Base-by-base conservation (phyloP, 2,797 vertebrate genomes). In the Decapterus maruadsi region DNA sequence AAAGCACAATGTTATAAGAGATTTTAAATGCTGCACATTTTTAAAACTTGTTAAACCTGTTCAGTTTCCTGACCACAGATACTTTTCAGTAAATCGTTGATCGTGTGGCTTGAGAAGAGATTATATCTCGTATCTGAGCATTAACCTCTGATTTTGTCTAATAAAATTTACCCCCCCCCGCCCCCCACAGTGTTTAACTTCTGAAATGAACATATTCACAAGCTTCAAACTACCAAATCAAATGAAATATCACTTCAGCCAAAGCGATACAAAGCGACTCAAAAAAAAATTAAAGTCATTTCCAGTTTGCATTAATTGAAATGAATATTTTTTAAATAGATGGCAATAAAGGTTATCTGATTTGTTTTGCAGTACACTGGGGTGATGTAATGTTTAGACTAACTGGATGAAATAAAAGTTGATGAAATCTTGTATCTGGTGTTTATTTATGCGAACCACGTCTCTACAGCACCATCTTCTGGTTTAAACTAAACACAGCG, bases 351-450 rank as follows among this genome's bases (percentile, higher is more conserved):
- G 63, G n/a, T 71, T 86, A 77, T 77, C 81, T 83, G 81, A 83
- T 82, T 82, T 86, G 86, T 91, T 93, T 89, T 90, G 84, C 90
- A 89, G 88, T 90, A 85, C 69, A 83, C 87, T 89, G 87, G 83
- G 78, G 83, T 93, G 81, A 89, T 95, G 94, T 96, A 72, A 92
- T 92, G 88, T 94, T 93, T 93, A 91, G 87, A 91, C 87, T 93
- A 93, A 88, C 82, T 90, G 90, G 92, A 94, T 93, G 71, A 94
- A 95, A 94, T 94, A 93, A 95, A 90, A 59, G 64, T 66, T 70
- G 34, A 75, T 86, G 65, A 83, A 84, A 87, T 77, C 72, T 58
- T 63, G 55, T 36, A 19, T 36, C 1, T 50, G 51, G 42, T 53
- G 43, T 62, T 19, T 45, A 17, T 50, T 42, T 0, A 16, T 48